These are phyloP conservation scores for Dermochelys coriacea DNA, from an alignment of 2,797 vertebrate genomes.

Conservation along the genomic window DNA sequence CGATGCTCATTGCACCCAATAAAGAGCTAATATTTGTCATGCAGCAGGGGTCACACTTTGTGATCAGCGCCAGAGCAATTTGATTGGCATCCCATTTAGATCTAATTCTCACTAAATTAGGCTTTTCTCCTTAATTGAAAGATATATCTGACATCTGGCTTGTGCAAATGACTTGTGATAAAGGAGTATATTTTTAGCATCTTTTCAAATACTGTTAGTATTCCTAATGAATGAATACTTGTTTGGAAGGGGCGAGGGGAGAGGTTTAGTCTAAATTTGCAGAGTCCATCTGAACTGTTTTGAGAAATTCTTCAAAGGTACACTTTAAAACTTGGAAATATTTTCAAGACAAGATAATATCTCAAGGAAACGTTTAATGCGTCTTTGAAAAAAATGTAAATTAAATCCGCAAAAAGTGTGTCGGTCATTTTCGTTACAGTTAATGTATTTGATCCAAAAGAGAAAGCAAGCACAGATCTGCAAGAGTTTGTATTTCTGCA, in stretches of 20 bases:
- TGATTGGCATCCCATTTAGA: conserved; percentile 22
- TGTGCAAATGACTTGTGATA: conserved; percentile 36
- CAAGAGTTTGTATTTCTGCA: not conserved
- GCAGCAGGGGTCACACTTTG: not conserved
- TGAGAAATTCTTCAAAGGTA: conserved; percentile 54
- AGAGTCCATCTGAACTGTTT: not conserved
- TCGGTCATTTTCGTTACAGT: conserved; percentile 49
- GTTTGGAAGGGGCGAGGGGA: not conserved
- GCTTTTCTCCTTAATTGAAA: conserved; percentile 34
- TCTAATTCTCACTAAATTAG: conserved; percentile 30
- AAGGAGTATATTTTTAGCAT: conserved; percentile 47
- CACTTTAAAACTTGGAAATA: conserved; percentile 58
- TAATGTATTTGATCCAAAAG: conserved; percentile 39
- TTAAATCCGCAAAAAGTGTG: conserved; percentile 46
- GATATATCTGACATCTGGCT: not conserved
- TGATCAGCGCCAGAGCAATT: not conserved
- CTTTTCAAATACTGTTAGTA: conserved; percentile 17
- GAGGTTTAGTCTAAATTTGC: not conserved
- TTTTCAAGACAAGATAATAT: conserved; percentile 55
- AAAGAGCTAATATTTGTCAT: not conserved
- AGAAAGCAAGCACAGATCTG: conserved; percentile 43
- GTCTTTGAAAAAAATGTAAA: conserved; percentile 40
- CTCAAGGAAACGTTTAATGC: conserved; percentile 60
- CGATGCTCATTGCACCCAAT: not conserved
- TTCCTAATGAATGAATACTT: conserved; percentile 41